Evolutionary conservation across 2,888 invertebrate genomes (phyloP).

Genomic region (Carabus problematicus): DNA sequence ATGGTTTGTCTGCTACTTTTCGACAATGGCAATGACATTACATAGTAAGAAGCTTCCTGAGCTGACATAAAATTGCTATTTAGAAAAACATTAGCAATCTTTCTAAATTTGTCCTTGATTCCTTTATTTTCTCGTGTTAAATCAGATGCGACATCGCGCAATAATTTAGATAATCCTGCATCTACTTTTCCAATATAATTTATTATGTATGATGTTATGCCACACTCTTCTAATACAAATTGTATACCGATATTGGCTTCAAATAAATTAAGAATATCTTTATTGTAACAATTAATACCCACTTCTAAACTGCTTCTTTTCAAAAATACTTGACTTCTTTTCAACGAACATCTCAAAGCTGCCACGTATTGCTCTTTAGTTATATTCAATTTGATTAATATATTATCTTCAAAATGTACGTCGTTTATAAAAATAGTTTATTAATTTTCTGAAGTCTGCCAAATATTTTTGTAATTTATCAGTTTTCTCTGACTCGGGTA

Average conservation of each 20-base stretch:
- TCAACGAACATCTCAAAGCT: conserved; percentile 38
- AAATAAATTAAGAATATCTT: conserved; percentile 46
- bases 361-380: conserved; percentile 31
- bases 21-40: too few relatives aligned
- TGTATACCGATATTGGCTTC: conserved; percentile 48
- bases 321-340: conserved; percentile 44
- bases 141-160: too few relatives aligned
- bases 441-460: conserved; percentile 29
- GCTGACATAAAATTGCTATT: too few relatives aligned
- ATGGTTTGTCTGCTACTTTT: too few relatives aligned
- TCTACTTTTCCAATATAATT: conserved; percentile 49
- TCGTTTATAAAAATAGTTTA: conserved; percentile 24
- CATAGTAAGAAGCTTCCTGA: too few relatives aligned
- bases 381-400: conserved; percentile 41
- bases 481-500: conserved; percentile 33
- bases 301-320: conserved; percentile 46
- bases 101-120: too few relatives aligned
- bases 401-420: conserved; percentile 3
- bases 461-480: conserved; percentile 16
- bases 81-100: too few relatives aligned
- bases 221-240: conserved; percentile 46
- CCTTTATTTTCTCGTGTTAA: too few relatives aligned
- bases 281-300: conserved; percentile 46
- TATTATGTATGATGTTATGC: conserved; percentile 47
- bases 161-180: conserved; percentile 47